Evolutionary conservation across 2,888 invertebrate genomes (phyloP), one percentile per base, ranked within the genome.

Genomic region (Lydus trimaculatus): DNA sequence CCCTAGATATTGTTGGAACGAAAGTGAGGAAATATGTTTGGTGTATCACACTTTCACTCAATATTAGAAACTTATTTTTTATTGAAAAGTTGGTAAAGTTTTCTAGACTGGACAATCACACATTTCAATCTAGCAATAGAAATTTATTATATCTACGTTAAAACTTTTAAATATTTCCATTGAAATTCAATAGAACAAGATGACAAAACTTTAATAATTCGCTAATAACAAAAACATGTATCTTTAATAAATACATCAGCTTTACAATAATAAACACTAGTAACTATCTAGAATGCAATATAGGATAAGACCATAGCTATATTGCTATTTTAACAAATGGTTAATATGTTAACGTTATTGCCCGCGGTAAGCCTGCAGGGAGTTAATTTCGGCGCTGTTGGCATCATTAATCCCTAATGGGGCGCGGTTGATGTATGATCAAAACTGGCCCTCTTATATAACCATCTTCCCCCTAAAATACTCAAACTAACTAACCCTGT

Each of bases 331-430:
- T 85, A 85, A 85, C 85, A 85, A 85, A 85, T 85, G 85, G 85
- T 85, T 85, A 85, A 85, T 85, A 85, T 85, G 85, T 85, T 85
- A 85, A 83, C 85, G 84, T 85, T 85, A 85, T 85, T 85, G 85
- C 85, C 56, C 81, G 82, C 79, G 83, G 84, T 85, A 85, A 85
- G 85, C 85, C 85, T 82, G 82, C 82, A 81, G 85, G 85, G 85
- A 85, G 85, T 85, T 85, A 85, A 85, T 85, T 85, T 85, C 84
- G 85, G 84, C 81, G 82, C 82, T 82, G 84, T 81, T 84, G 85
- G 85, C 85, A 84, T 85, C 85, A 85, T 85, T 85, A 85, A 85
- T 85, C 85, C 85, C 85, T 85, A 85, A 85, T 85, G 85, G 85
- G 85, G 85, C 84, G 85, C 83, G 84, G 84, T 84, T 85, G 85